phyloP scores from a whole-genome alignment of 2,888 invertebrate genomes.

The Luffia ferchaultella region DNA sequence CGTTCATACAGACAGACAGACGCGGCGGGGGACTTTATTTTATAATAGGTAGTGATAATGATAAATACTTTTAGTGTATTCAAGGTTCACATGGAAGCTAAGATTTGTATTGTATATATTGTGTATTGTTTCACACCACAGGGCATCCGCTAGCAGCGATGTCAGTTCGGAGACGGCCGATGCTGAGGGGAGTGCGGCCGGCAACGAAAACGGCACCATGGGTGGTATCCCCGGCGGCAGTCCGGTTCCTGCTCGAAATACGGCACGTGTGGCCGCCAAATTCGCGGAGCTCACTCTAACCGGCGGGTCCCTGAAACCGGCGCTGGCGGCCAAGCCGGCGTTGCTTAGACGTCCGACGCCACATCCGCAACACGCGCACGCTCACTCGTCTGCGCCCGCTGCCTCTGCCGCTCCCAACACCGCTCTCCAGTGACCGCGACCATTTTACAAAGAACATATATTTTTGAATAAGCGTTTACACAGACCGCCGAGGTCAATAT shows the following conservation, averaged over 20 bases:
- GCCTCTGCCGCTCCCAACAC: neutral
- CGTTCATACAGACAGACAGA: too few species aligned
- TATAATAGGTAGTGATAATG: too few species aligned
- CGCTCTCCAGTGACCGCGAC: slow-evolving; percentile 1
- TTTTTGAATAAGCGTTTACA: slow-evolving; percentile 3
- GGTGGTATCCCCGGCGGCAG: slow-evolving; percentile 23
- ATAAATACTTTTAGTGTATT: too few species aligned
- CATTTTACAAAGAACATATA: neutral
- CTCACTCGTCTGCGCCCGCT: slow-evolving; percentile 10
- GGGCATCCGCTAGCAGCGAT: neutral
- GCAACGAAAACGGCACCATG: slow-evolving; percentile 14
- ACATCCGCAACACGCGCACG: slow-evolving; percentile 26
- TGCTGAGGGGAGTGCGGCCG: slow-evolving; percentile 7
- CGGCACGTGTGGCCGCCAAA: slow-evolving; percentile 69
- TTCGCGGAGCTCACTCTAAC: slow-evolving; percentile 71
- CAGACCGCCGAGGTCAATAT: slow-evolving; percentile 9
- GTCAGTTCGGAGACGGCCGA: neutral
- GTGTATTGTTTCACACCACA: too few species aligned
- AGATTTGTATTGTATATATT: too few species aligned
- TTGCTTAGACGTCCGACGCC: slow-evolving; percentile 67
- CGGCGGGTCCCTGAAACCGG: slow-evolving; percentile 74
- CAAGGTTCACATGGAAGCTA: too few species aligned
- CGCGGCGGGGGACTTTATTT: too few species aligned
- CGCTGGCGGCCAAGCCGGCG: slow-evolving; percentile 82
- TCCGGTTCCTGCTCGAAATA: slow-evolving; percentile 67